These are phyloP conservation scores for Macrotus californicus DNA, from an alignment of 2,113 vertebrate genomes.

Conservation along the genomic window DNA sequence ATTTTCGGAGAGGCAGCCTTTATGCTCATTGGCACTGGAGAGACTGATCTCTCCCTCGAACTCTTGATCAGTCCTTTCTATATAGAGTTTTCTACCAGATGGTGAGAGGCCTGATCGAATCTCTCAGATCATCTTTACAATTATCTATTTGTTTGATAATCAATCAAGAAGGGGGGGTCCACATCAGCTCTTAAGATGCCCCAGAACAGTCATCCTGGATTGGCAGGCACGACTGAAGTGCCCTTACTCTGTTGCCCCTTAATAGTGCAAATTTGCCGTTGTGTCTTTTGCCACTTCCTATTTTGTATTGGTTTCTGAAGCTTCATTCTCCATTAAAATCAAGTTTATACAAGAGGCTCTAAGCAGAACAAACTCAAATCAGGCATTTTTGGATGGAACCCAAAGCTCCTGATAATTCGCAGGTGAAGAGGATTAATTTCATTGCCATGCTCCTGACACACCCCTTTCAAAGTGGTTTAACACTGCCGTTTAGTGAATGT, in stretches of 20 bases:
- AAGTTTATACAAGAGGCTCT: conserved; percentile 58
- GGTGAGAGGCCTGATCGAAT: not conserved
- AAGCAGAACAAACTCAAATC: conserved; percentile 49
- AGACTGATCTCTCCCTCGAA: not conserved
- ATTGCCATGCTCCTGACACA: conserved; percentile 62
- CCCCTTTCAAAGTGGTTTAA: conserved; percentile 66
- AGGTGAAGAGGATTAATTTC: conserved; percentile 70
- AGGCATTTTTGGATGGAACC: conserved; percentile 51
- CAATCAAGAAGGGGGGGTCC: not conserved
- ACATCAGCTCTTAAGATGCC: not conserved
- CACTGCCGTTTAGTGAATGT: conserved; percentile 43
- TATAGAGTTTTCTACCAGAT: not conserved
- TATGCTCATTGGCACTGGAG: not conserved
- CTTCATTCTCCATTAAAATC: conserved; percentile 54
- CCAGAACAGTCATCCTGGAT: not conserved
- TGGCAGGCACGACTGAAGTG: not conserved
- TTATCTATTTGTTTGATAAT: not conserved
- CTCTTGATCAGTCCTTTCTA: not conserved
- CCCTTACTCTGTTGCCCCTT: not conserved
- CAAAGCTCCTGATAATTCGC: conserved; percentile 63
- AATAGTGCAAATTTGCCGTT: not conserved
- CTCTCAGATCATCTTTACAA: not conserved
- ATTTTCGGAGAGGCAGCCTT: not conserved
- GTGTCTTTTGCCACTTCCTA: conserved; percentile 2
- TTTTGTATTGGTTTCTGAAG: conserved; percentile 17